Conservation (phyloP, 2,888 invertebrate species). For the Oegoconia quadripuncta region DNA sequence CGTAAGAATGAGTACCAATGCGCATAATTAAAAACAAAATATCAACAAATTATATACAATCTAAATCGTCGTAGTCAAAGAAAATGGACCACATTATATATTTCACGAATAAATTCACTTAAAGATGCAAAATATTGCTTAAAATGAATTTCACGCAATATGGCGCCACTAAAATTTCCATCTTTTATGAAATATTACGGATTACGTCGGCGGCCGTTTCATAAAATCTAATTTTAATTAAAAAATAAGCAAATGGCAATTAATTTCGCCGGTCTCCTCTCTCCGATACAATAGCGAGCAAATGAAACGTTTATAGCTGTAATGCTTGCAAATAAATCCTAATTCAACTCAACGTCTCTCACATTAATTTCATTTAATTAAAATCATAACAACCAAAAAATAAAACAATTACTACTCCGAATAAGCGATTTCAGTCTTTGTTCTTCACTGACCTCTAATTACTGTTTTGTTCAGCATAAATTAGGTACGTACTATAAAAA, state of each 20-base stretch:
- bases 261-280: slow-evolving; percentile 55
- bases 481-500: slow-evolving; percentile 21
- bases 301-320: slow-evolving; percentile 52
- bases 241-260: slow-evolving; percentile 71
- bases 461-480: slow-evolving; percentile 31
- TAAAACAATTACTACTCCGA: slow-evolving; percentile 24
- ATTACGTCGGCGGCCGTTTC: slow-evolving; percentile 61
- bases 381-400: slow-evolving; percentile 38
- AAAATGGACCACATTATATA: slow-evolving; percentile 60
- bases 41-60: slow-evolving; percentile 32
- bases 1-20: slow-evolving; percentile 7
- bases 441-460: slow-evolving; percentile 25
- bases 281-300: slow-evolving; percentile 57
- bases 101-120: slow-evolving; percentile 58
- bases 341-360: slow-evolving; percentile 34
- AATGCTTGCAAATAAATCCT: slow-evolving; percentile 42
- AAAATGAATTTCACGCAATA: slow-evolving; percentile 71
- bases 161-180: slow-evolving; percentile 74
- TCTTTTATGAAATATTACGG: slow-evolving; percentile 74
- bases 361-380: slow-evolving; percentile 45
- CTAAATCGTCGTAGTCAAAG: slow-evolving; percentile 40
- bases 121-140: slow-evolving; percentile 67
- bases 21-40: slow-evolving; percentile 35
- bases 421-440: slow-evolving; percentile 19
- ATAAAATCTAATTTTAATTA: slow-evolving; percentile 73